These are phyloP conservation scores for Mus spretus DNA, from an alignment of 2,797 vertebrate species.

Conservation along the genomic window DNA sequence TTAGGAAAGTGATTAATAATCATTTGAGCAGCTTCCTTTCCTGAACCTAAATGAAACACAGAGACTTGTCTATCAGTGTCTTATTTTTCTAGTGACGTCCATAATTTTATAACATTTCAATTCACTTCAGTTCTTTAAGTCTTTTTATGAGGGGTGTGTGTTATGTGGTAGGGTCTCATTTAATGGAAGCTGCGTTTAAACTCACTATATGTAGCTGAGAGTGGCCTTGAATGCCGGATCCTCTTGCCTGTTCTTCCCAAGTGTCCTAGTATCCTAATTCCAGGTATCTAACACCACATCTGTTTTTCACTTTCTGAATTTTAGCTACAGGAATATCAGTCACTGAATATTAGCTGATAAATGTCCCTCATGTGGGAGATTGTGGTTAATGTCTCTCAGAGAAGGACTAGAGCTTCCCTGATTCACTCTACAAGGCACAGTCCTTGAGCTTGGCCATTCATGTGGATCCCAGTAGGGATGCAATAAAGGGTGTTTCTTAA, in stretches of 20 bases:
- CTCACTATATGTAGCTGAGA: neutral
- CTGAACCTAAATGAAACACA: slow-evolving; percentile 27
- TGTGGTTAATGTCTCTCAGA: neutral
- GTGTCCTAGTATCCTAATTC: neutral
- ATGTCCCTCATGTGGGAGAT: neutral
- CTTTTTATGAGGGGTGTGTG: neutral
- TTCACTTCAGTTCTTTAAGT: neutral
- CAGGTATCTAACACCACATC: neutral
- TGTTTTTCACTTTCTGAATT: neutral
- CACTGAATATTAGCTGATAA: neutral
- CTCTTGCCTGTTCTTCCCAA: neutral
- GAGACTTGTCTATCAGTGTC: neutral
- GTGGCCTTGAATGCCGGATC: neutral
- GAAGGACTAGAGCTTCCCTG: neutral
- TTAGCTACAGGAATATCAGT: slow-evolving; percentile 8
- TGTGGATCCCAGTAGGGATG: neutral
- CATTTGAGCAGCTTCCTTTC: neutral
- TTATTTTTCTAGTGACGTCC: neutral
- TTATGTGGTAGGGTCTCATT: neutral
- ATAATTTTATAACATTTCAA: neutral
- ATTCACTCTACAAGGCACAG: neutral
- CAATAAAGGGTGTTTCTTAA: neutral
- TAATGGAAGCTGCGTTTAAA: neutral
- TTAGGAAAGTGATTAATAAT: neutral
- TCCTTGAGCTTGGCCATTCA: neutral